phyloP scores from a whole-genome alignment of 1,140 invertebrate species.

The Sycobia sp. region DNA sequence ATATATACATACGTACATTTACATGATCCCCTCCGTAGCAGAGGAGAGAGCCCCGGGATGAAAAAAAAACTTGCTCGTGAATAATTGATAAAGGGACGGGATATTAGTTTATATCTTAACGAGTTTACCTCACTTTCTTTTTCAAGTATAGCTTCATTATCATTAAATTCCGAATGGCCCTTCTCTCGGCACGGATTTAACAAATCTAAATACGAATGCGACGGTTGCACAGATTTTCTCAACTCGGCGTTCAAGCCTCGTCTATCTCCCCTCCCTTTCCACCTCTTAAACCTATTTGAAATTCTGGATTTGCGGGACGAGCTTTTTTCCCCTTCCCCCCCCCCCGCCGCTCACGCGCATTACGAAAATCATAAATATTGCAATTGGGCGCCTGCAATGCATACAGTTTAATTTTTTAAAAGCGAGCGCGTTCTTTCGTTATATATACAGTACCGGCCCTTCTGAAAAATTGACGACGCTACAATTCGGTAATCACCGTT shows the following conservation, averaged over 20 bases:
- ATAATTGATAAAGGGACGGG: neutral
- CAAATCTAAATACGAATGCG: too few relatives aligned
- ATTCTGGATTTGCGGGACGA: neutral
- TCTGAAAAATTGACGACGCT: neutral
- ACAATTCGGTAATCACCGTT: neutral
- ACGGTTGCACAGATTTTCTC: too few relatives aligned
- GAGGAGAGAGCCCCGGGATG: too few relatives aligned
- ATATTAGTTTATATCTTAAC: too few relatives aligned
- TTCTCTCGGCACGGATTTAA: too few relatives aligned
- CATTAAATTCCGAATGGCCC: too few relatives aligned
- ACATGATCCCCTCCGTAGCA: neutral
- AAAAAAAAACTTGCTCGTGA: too few relatives aligned
- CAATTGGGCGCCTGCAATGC: neutral
- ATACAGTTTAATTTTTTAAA: too few relatives aligned
- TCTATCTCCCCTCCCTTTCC: neutral
- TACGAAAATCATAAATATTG: constrained; percentile 18
- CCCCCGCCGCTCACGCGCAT: neutral
- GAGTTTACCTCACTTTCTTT: too few relatives aligned
- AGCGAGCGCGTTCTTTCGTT: too few relatives aligned
- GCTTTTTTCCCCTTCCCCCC: neutral
- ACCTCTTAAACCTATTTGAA: neutral
- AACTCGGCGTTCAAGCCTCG: neutral
- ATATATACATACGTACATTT: constrained; percentile 13
- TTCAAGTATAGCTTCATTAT: too few relatives aligned
- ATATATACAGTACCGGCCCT: too few relatives aligned